Percentiles rank a stretch among this genome's conserved stretches.
Conservation (phyloP, 2,888 invertebrate genomes). For the Pterostichus madidus region DNA sequence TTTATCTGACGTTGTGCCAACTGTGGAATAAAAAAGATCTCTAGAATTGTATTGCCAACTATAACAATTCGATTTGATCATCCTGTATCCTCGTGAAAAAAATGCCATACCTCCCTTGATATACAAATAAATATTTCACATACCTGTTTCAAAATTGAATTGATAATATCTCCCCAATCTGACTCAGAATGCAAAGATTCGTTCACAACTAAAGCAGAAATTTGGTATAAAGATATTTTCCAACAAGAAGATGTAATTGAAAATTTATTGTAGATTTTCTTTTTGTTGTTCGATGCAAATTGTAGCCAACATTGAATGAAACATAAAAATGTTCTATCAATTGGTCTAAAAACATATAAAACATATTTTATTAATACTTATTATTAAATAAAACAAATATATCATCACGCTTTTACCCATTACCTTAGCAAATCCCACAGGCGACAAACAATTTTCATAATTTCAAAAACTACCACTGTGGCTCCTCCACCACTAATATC, state of each 20-base stretch:
- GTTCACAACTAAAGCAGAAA: conserved; percentile 23
- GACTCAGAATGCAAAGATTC: background rate
- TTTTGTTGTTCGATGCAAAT: conserved; percentile 15
- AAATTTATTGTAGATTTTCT: conserved; percentile 25
- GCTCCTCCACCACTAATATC: too few species aligned
- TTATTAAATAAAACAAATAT: background rate
- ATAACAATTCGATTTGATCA: too few species aligned
- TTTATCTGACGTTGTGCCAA: too few species aligned
- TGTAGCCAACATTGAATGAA: conserved; percentile 37
- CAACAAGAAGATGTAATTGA: conserved; percentile 42
- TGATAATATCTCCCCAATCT: conserved; percentile 25
- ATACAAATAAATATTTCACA: conserved; percentile 20
- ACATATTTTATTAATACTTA: background rate
- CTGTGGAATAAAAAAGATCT: too few species aligned
- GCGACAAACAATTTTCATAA: too few species aligned
- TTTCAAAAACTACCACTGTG: too few species aligned
- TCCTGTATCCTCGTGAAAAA: too few species aligned
- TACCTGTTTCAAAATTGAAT: conserved; percentile 55
- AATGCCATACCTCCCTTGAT: too few species aligned
- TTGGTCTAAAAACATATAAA: background rate
- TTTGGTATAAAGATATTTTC: conserved; percentile 35
- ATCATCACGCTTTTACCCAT: too few species aligned
- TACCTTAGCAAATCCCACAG: too few species aligned
- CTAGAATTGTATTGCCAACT: too few species aligned
- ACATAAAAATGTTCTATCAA: conserved; percentile 47